Conservation (phyloP, 2,888 invertebrate genomes). For the Fragum whitleyi region DNA sequence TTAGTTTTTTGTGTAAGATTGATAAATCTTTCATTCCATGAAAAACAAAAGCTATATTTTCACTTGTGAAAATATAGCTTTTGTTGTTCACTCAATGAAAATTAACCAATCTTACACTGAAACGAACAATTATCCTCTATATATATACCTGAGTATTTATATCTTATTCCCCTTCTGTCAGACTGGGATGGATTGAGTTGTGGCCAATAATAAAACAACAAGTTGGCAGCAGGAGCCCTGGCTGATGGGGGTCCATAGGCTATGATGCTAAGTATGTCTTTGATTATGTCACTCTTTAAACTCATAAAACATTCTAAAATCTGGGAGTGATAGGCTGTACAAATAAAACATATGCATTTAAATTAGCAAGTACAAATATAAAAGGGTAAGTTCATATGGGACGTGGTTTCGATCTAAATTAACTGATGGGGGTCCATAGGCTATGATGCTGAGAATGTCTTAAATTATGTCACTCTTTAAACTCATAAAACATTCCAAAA, state of each 20-base stretch:
- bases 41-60: no score
- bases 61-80: no score
- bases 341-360: slow-evolving; percentile 7
- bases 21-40: no score
- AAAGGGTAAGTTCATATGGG: no score
- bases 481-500: slow-evolving; percentile 98
- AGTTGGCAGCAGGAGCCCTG: slow-evolving; percentile 96
- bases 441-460: slow-evolving; percentile 97
- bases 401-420: no score
- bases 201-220: slow-evolving; percentile 99
- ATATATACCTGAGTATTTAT: slow-evolving; percentile 84
- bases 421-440: slow-evolving; percentile 97
- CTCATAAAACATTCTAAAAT: slow-evolving; percentile 98
- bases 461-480: slow-evolving; percentile 95
- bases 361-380: no score
- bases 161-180: slow-evolving; percentile 87
- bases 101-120: no score
- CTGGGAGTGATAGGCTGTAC: slow-evolving; percentile 96
- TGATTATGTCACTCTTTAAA: slow-evolving; percentile 94
- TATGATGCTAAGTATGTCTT: slow-evolving; percentile 97
- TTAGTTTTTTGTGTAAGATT: no score
- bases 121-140: no score
- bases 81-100: no score
- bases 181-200: slow-evolving; percentile 97
- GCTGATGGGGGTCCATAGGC: slow-evolving; percentile 98